Base-by-base conservation (phyloP, 2,888 invertebrate species). In the Epistrophe eligans region DNA sequence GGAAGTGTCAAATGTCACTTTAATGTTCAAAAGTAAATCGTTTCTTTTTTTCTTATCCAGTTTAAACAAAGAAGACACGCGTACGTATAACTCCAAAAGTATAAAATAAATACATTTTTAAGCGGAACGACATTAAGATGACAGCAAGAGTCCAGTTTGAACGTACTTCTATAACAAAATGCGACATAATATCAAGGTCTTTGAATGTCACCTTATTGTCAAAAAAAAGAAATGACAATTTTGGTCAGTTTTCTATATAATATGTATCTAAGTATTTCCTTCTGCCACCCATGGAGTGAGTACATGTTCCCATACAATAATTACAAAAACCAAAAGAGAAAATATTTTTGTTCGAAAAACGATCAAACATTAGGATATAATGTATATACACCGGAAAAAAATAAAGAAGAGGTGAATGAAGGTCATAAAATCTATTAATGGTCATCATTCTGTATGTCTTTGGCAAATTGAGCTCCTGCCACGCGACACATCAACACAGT, bases 251-350 rank as follows among this genome's bases (percentile, higher is more conserved):
- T 71, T 62, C 38, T 67, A 15, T 48, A n/a, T n/a, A n/a, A n/a
- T n/a, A n/a, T n/a, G n/a, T n/a, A n/a, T n/a, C n/a, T n/a, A n/a
- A n/a, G n/a, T n/a, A 17, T 48, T 52, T 74, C 13, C 35, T 35
- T 32, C 32, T 45, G 60, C 77, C 81, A 81, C 84, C 84, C 84
- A 84, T 80, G 72, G 77, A 67, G 84, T 32, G 77, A 67, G 81
- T 32, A 55, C 35, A 50, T 62, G 8, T 2, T 5, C 43, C 10
- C 10, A 11, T 38, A 55, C 35, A 66, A 74, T 70, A 7, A 64
- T 79, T 50, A 60, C 57, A 52, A 77, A 67, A 62, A 17, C 35
- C 43, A 70, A 62, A 58, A 40, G 43, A 67, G 50, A 43, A 71
- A 62, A 52, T 57, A 77, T 70, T 77, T 82, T 71, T 72, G 76